phyloP scores from a whole-genome alignment of 1,140 invertebrate species.

The Aphaenogaster ashmeadi region DNA sequence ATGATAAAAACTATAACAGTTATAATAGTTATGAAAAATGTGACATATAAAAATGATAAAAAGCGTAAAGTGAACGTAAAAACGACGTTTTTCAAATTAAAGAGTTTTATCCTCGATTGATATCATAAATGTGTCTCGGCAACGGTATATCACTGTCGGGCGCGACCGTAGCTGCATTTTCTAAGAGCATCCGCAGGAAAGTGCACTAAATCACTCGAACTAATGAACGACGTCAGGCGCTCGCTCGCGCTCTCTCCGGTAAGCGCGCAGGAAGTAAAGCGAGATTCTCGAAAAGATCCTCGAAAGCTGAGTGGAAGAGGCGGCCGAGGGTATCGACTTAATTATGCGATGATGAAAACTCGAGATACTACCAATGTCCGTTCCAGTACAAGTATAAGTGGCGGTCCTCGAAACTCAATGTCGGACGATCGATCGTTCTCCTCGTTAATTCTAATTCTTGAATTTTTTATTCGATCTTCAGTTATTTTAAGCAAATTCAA shows the following conservation, averaged over 20 bases:
- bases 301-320: conserved; percentile 20
- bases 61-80: neutral
- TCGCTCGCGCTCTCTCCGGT: conserved; percentile 8
- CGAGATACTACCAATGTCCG: conserved; percentile 48
- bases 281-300: conserved; percentile 46
- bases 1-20: neutral
- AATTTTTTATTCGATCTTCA: neutral
- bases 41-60: neutral
- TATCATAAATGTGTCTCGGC: conserved; percentile 57
- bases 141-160: conserved; percentile 53
- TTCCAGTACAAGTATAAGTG: neutral
- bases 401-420: neutral
- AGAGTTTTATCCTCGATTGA: conserved; percentile 42
- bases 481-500: neutral
- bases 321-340: conserved; percentile 47
- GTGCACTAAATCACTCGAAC: conserved; percentile 64
- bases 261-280: conserved; percentile 35
- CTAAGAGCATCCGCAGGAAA: conserved; percentile 52
- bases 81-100: conserved; percentile 29
- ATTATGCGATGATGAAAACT: conserved; percentile 58
- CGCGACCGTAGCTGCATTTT: conserved; percentile 51
- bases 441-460: conserved; percentile 26
- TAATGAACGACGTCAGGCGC: conserved; percentile 62
- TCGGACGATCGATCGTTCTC: neutral
- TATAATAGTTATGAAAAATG: neutral